Conservation (phyloP, 2,888 invertebrate genomes). For the Cerastis rubricosa region DNA sequence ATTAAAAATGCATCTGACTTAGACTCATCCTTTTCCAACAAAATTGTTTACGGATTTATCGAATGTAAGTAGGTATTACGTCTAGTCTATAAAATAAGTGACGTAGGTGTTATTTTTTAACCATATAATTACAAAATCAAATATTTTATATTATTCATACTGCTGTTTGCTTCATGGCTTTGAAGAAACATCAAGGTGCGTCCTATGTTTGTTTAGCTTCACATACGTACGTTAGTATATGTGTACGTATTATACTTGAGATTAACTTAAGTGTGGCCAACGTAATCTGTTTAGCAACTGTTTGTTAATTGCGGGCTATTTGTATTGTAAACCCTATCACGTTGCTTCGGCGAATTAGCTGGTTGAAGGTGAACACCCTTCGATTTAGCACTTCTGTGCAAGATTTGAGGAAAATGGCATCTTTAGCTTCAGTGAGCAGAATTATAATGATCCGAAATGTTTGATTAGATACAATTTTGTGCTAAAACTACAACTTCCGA, state of each 20-base stretch:
- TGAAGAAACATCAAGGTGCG: conserved; percentile 34
- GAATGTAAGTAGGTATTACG: conserved; percentile 37
- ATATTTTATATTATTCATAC: conserved; percentile 33
- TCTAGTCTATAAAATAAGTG: conserved; percentile 23
- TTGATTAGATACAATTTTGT: background rate
- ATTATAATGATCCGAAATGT: conserved; percentile 3
- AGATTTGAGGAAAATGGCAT: conserved; percentile 22
- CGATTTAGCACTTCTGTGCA: conserved; percentile 5
- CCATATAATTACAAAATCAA: conserved; percentile 10
- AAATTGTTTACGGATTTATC: conserved; percentile 38
- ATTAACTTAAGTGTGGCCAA: conserved; percentile 42
- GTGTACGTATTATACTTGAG: conserved; percentile 24
- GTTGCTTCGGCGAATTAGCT: conserved; percentile 26
- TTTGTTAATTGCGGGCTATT: conserved; percentile 30
- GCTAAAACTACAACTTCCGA: background rate
- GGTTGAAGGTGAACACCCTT: conserved; percentile 50
- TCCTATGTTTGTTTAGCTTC: conserved; percentile 36
- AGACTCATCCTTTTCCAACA: conserved; percentile 29
- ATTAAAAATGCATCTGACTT: conserved; percentile 3
- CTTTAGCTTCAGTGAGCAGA: background rate
- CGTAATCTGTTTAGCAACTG: conserved; percentile 57
- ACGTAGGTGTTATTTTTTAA: conserved; percentile 38
- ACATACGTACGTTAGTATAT: conserved; percentile 9
- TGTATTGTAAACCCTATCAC: conserved; percentile 38
- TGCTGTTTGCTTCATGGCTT: conserved; percentile 12